These are phyloP conservation scores for Caenorhabditis latens DNA, from an alignment of 1,140 invertebrate genomes.

Conservation along the genomic window DNA sequence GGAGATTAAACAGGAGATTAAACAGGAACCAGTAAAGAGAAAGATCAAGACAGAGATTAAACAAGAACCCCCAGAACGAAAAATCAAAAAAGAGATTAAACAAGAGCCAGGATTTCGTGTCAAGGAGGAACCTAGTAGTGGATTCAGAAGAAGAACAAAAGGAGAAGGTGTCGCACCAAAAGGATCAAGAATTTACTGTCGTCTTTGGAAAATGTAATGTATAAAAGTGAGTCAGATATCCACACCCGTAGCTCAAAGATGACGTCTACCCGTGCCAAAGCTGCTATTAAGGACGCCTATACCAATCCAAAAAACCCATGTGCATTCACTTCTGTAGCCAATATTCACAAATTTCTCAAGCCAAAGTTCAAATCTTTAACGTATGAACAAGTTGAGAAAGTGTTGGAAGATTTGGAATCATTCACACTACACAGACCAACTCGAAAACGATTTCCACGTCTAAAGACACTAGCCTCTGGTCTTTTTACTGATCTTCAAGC, in stretches of 20 bases:
- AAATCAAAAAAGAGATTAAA: too few species aligned
- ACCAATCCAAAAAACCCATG: neutral
- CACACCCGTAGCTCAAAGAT: neutral
- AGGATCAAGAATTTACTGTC: too few species aligned
- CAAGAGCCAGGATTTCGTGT: too few species aligned
- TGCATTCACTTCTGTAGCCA: neutral
- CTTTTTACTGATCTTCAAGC: neutral
- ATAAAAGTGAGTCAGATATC: too few species aligned
- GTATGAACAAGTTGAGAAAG: neutral
- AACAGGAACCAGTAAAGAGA: too few species aligned
- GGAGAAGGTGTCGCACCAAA: too few species aligned
- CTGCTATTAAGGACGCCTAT: neutral
- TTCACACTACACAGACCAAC: neutral
- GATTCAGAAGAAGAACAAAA: too few species aligned
- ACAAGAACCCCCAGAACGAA: too few species aligned
- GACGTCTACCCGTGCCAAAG: neutral
- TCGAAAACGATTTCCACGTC: neutral
- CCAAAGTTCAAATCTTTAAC: neutral
- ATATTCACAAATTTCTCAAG: neutral
- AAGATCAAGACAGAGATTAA: too few species aligned
- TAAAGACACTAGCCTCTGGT: neutral
- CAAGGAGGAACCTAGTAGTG: too few species aligned
- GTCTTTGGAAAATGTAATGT: too few species aligned
- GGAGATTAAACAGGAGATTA: too few species aligned
- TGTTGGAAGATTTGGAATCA: neutral